Conservation (phyloP, 1,140 invertebrate species). For the Diorhabda sublineata region DNA sequence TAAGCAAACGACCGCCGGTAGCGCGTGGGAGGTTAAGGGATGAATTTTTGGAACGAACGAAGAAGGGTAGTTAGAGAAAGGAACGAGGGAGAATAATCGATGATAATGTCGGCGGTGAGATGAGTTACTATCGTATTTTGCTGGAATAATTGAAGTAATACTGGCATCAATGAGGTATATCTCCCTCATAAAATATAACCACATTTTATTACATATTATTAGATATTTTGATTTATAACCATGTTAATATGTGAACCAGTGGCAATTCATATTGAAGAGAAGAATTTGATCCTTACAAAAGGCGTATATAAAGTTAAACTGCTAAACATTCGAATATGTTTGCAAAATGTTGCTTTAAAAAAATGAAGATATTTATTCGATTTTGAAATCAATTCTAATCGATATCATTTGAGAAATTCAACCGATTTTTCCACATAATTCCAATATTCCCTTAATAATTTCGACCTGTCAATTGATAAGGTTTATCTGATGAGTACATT, state of each 20-base stretch:
- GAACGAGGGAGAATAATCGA: constrained; percentile 1
- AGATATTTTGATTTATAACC: background rate
- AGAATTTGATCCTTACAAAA: no score
- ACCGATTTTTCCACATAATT: no score
- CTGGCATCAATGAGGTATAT: background rate
- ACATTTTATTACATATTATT: background rate
- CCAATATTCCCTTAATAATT: no score
- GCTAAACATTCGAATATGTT: no score
- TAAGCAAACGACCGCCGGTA: constrained; percentile 1
- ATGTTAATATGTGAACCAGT: background rate
- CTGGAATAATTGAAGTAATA: constrained; percentile 3
- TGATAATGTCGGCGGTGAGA: constrained; percentile 1
- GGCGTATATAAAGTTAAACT: no score
- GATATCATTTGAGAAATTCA: no score
- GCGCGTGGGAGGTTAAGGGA: background rate
- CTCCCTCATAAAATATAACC: background rate
- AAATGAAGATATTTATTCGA: no score
- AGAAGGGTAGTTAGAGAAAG: background rate
- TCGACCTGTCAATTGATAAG: no score
- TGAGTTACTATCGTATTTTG: constrained; percentile 2
- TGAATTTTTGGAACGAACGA: background rate
- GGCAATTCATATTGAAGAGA: no score
- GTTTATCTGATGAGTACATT: no score
- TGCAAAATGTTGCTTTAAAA: no score
- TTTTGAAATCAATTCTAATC: no score